Evolutionary conservation across 2,888 invertebrate genomes (phyloP), one percentile per base, ranked within the genome.

Genomic region (Diogma glabrata): DNA sequence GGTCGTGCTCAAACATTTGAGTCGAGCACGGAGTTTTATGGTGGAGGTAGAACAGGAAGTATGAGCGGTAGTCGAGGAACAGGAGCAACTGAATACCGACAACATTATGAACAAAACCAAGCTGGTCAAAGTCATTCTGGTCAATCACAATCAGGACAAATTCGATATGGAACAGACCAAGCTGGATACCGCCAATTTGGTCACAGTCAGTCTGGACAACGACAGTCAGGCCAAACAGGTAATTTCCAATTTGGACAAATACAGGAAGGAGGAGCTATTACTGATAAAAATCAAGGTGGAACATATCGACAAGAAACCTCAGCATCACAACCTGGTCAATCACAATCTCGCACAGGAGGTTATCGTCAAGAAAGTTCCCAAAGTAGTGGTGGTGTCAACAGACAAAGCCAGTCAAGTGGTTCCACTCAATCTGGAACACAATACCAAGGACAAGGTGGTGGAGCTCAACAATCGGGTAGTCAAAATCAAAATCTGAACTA

Each of bases 1-100:
- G 70, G 76, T 7, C 63, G 71, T 23, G 73, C 73, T 0, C 67
- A 72, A 58, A 66, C 62, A 1, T 59, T 70, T 3, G 77, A 77
- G 58, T 69, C 67, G 1, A 76, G 76, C 56, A 76, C 76, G 0
- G 75, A 76, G 53, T 60, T 60, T 40, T 54, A 53, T 43, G 47
- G 57, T 14, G 43, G 23, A 24, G 51, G 50, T 17, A 46, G 48
- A 20, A 53, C 33, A 3, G 52, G 56, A 12, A 55, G 55, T 10
- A 10, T 36, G 4, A 19, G 17, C n/a, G 30, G 30, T 8, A 30
- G 19, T 10, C 4, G 26, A 12, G 28, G 28, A 19, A 10, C 19
- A 6, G 47, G 26, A 2, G 26, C 47, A 26, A 28, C 28, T 28
- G 19, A 26, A n/a, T 19, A 19, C 1, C 26, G 47, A 17, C 19